Base-by-base conservation (phyloP, 2,888 invertebrate species). In the Mythimna pallens region DNA sequence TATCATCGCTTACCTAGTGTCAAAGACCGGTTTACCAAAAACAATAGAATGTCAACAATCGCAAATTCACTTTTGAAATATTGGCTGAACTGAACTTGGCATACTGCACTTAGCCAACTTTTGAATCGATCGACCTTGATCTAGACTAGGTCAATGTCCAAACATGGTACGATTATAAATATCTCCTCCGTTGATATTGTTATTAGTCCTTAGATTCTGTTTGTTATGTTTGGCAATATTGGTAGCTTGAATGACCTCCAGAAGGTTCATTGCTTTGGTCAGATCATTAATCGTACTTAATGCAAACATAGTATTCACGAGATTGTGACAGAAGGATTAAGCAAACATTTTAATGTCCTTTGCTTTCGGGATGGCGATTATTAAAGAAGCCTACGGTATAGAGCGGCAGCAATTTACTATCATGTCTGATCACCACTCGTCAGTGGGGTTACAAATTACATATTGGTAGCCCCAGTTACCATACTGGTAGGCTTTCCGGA, bases 11-110 rank as follows among this genome's bases (percentile, higher is more conserved):
- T 14, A 43, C 43, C 43, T 43, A 43, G 12, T 43, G 12, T 14
- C 17, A 20, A 5, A 47, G 20, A 59, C 58, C 55, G 5, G 43
- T 52, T 55, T 22, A 7, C 25, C 43, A 62, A 20, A 62, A 43
- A 55, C 59, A 76, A 81, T 66, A 14, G 10, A 76, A 76, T 57
- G 52, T 62, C 67, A 76, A 76, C 61, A 47, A 40, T 62, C 52
- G 22, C 36, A 50, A 43, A 47, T 65, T 50, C 67, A 54, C 75
- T 72, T 72, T 63, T 65, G 75, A 65, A 58, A 61, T 73, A 58
- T 70, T 43, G 34, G 12, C 36, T 40, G 12, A n/a, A 54, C 69
- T 83, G 77, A 84, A 81, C 80, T 84, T 84, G 77, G 43, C 80
- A 70, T 10, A 84, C 76, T 66, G 55, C 55, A 61, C 57, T 50